Evolutionary conservation across 2,113 vertebrate genomes (phyloP).

Genomic region (Myotis lucifugus): DNA sequence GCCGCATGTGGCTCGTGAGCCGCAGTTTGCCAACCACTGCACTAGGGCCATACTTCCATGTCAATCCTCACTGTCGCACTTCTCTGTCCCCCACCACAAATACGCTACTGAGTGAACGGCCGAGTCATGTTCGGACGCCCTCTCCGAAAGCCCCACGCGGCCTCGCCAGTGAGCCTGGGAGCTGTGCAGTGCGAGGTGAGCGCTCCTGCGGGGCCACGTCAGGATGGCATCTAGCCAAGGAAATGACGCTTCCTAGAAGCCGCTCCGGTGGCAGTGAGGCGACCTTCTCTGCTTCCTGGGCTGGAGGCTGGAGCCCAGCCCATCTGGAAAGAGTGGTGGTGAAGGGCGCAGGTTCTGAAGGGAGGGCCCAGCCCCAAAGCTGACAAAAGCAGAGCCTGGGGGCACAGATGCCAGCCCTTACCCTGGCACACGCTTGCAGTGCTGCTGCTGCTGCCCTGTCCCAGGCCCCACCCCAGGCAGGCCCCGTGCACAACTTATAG

Average conservation of each 20-base stretch:
- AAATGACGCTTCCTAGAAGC: background rate
- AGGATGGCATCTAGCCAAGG: background rate
- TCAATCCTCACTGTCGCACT: too few species aligned
- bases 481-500: background rate
- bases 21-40: too few species aligned
- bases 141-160: background rate
- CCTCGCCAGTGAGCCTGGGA: background rate
- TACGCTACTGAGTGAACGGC: fast-evolving
- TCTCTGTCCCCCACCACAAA: background rate
- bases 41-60: background rate
- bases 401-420: background rate
- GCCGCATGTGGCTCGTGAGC: too few species aligned
- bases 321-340: background rate
- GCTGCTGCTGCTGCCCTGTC: fast-evolving
- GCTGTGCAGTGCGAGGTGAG: fast-evolving
- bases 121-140: fast-evolving
- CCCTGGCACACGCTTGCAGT: background rate
- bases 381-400: fast-evolving
- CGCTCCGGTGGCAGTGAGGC: background rate
- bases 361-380: background rate
- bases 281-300: background rate
- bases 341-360: background rate
- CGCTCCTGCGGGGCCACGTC: background rate
- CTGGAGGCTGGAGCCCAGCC: background rate
- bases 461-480: background rate